A percentile compares a stretch with the other conserved stretches of the same genome.
phyloP scores from a whole-genome alignment of 1,140 invertebrate species.

The Nylanderia fulva region DNA sequence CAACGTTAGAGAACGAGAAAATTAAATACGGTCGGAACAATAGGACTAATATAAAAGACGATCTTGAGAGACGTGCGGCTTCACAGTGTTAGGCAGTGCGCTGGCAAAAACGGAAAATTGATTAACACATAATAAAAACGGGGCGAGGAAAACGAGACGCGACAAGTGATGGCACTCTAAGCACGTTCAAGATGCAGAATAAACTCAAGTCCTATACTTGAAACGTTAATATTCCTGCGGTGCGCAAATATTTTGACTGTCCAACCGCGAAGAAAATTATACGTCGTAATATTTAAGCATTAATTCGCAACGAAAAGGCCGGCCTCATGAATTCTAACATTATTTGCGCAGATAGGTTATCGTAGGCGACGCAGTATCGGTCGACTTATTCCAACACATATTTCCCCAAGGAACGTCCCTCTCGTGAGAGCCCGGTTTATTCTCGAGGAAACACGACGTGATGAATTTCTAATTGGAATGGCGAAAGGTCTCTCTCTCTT shows the following conservation, averaged over 20 bases:
- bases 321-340: constrained; percentile 50
- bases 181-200: constrained; percentile 24
- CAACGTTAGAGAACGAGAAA: constrained; percentile 14
- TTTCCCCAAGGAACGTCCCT: constrained; percentile 66
- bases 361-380: constrained; percentile 47
- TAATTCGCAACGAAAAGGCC: constrained; percentile 15
- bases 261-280: constrained; percentile 57
- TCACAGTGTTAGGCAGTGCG: neutral
- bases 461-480: constrained; percentile 72
- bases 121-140: constrained; percentile 50
- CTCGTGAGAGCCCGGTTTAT: constrained; percentile 21
- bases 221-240: constrained; percentile 23
- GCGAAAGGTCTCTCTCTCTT: constrained; percentile 20
- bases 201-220: constrained; percentile 29
- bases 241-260: constrained; percentile 59
- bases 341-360: constrained; percentile 66
- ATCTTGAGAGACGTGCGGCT: constrained; percentile 26
- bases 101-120: constrained; percentile 53
- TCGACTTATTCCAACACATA: constrained; percentile 64
- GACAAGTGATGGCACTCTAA: neutral
- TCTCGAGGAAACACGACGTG: constrained; percentile 50
- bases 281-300: constrained; percentile 17
- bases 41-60: constrained; percentile 15
- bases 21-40: constrained; percentile 44
- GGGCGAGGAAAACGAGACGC: neutral